Percentiles rank a stretch among this genome's conserved stretches.
phyloP scores from a whole-genome alignment of 2,797 vertebrate species.

The Poecilia picta region DNA sequence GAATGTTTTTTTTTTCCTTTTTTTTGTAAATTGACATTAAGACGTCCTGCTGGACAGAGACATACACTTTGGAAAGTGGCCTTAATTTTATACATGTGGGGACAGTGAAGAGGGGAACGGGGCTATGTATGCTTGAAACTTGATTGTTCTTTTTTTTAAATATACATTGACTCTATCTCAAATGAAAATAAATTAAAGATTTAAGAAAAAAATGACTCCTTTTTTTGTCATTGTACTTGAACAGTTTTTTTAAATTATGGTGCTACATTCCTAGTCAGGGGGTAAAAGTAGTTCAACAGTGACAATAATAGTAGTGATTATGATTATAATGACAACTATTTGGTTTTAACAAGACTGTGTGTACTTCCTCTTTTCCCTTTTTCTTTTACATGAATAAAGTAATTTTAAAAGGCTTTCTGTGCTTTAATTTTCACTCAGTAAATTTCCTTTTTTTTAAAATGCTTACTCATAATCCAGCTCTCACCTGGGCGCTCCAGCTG shows the following conservation, averaged over 20 bases:
- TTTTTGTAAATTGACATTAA: conserved; percentile 82
- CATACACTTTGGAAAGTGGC: conserved; percentile 82
- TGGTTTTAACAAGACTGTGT: conserved; percentile 62
- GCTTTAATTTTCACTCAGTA: conserved; percentile 65
- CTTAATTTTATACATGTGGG: conserved; percentile 83
- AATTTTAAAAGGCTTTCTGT: conserved; percentile 72
- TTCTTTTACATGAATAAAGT: conserved; percentile 75
- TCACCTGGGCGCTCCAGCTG: conserved; percentile 10
- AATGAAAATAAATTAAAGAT: conserved; percentile 82
- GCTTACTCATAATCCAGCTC: conserved; percentile 11
- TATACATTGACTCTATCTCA: conserved; percentile 69
- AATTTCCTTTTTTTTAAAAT: neutral
- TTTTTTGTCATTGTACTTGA: conserved; percentile 71
- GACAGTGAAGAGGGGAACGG: conserved; percentile 76
- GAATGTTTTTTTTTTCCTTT: conserved; percentile 61
- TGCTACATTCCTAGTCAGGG: conserved; percentile 55
- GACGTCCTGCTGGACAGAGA: conserved; percentile 87
- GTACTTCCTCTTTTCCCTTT: conserved; percentile 52
- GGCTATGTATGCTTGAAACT: conserved; percentile 76
- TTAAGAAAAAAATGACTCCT: conserved; percentile 70
- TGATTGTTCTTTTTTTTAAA: conserved; percentile 78
- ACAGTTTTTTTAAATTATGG: conserved; percentile 59
- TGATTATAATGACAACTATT: conserved; percentile 73
- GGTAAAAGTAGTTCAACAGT: conserved; percentile 50
- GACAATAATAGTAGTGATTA: conserved; percentile 78